phyloP scores from a whole-genome alignment of 2,888 invertebrate genomes.

The Mongoloraphidia duomilia region DNA sequence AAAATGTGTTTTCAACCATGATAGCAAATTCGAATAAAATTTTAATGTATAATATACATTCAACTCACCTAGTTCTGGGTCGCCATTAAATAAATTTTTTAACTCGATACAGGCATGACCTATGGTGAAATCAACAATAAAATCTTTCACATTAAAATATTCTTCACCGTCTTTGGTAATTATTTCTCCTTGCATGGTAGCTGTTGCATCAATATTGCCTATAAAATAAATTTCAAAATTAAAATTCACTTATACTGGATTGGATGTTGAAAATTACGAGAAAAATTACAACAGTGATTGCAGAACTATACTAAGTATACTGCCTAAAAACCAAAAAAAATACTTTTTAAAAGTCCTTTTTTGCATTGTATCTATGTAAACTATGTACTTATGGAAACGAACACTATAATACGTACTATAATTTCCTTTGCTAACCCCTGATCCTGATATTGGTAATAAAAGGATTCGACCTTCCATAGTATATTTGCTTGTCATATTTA shows the following conservation, averaged over 20 bases:
- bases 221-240: constrained; percentile 5
- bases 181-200: constrained; percentile 44
- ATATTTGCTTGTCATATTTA: constrained; percentile 50
- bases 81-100: constrained; percentile 59
- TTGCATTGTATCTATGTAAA: too few relatives aligned
- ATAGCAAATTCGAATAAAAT: not conserved
- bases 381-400: too few relatives aligned
- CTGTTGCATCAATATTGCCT: constrained; percentile 46
- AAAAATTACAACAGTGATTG: too few relatives aligned
- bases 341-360: too few relatives aligned
- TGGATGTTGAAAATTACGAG: too few relatives aligned
- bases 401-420: constrained; percentile 42
- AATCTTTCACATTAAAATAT: constrained; percentile 45
- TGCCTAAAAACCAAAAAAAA: too few relatives aligned
- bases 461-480: constrained; percentile 51
- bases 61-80: constrained; percentile 42
- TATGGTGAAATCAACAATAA: constrained; percentile 51
- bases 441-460: constrained; percentile 58
- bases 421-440: constrained; percentile 50
- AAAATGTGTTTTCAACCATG: too few relatives aligned
- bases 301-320: too few relatives aligned
- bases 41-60: not conserved
- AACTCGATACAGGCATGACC: constrained; percentile 48
- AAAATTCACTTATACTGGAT: not conserved
- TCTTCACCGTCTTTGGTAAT: constrained; percentile 34